Evolutionary conservation across 2,113 vertebrate genomes (phyloP).

Genomic region (Nanorana parkeri): DNA sequence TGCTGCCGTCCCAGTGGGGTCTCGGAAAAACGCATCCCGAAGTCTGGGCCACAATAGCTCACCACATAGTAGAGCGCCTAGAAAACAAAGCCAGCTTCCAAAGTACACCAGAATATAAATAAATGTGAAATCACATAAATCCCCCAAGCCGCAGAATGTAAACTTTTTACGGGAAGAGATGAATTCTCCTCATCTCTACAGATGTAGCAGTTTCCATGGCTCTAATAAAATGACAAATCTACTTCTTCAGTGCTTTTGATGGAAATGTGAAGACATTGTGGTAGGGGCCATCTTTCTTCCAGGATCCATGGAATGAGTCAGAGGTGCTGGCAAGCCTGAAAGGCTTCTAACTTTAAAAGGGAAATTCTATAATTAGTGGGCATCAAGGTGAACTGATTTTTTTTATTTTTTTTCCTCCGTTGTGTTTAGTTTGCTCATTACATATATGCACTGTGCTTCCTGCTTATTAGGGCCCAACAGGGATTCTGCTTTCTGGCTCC

Average conservation of each 20-base stretch:
- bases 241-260: neutral
- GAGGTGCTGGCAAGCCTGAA: neutral
- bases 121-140: neutral
- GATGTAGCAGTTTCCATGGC: neutral
- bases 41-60: neutral
- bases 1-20: slow-evolving; percentile 5
- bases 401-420: no score
- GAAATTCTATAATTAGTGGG: no score
- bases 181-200: neutral
- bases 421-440: no score
- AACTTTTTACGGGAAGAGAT: neutral
- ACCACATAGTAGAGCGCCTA: neutral
- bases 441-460: no score
- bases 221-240: neutral
- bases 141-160: neutral
- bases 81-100: neutral
- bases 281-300: neutral
- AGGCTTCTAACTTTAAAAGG: no score
- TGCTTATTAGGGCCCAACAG: no score
- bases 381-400: no score
- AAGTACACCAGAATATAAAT: neutral
- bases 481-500: no score
- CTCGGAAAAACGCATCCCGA: neutral
- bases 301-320: neutral
- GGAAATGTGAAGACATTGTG: neutral